Conservation (phyloP, 2,888 invertebrate genomes). For the Conus canariensis region DNA sequence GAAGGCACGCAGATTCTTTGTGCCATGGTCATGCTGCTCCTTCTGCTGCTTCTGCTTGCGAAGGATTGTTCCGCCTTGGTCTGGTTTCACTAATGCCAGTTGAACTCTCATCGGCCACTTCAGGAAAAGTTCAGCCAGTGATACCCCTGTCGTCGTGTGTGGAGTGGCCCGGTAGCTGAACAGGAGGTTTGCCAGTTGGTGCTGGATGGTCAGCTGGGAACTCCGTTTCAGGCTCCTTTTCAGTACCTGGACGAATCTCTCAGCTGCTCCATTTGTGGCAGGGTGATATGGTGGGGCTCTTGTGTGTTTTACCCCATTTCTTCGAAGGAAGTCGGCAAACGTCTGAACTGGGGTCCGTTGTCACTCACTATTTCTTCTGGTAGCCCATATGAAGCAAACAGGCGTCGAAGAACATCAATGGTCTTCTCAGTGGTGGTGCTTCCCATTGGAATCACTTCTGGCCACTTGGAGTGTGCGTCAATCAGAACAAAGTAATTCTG, state of each 20-base stretch:
- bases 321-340: conserved; percentile 49
- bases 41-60: neutral
- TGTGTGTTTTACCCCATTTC: conserved; percentile 50
- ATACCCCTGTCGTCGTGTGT: conserved; percentile 13
- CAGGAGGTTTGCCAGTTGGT: conserved; percentile 14
- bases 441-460: conserved; percentile 50
- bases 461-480: conserved; percentile 61
- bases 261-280: conserved; percentile 51
- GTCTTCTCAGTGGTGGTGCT: conserved; percentile 23
- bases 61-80: neutral
- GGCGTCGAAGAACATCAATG: neutral
- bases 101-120: neutral
- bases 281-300: conserved; percentile 56
- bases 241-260: conserved; percentile 54
- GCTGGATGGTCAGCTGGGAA: neutral
- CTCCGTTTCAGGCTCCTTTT: conserved; percentile 43
- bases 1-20: neutral
- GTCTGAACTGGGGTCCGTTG: conserved; percentile 50
- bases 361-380: conserved; percentile 54
- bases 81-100: neutral
- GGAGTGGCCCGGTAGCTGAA: neutral
- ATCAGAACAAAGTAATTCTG: conserved; percentile 55
- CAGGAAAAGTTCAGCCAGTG: conserved; percentile 19
- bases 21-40: neutral
- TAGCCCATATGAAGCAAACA: conserved; percentile 47